Evolutionary conservation across 2,888 invertebrate species (phyloP), one percentile per base, ranked within the genome.

Genomic region (Autographa pulchrina): DNA sequence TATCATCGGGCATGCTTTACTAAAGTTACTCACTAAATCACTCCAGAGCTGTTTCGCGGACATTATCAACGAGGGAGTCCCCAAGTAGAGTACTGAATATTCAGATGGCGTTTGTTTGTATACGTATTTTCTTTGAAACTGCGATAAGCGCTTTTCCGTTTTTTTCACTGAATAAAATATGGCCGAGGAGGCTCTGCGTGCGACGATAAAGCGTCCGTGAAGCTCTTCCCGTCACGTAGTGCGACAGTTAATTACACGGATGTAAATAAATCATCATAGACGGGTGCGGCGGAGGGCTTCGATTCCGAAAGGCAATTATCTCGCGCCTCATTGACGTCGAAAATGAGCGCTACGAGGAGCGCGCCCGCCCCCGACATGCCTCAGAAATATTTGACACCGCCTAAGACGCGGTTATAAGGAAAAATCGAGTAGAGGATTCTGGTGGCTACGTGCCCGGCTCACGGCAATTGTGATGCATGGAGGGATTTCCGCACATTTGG

Each of bases 221-320:
- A 91, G 92, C 92, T 92, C 92, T 92, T 94, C 92, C 94, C 94
- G 94, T 95, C 95, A 95, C 95, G 94, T 94, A 94, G 92, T 94
- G 93, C 92, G 95, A 96, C 95, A 95, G 94, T 95, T 95, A 95
- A 95, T 96, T 95, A 95, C 94, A 92, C 93, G 93, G 92, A 93
- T 95, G 93, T 95, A 95, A 95, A 95, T 96, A 95, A 95, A 96
- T 96, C 95, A 95, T 95, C 94, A 94, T 92, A 93, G 94, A 92
- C 92, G 91, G 92, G 91, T 91, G 92, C 89, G 92, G 92, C 88
- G 90, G 91, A 92, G 91, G 91, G 93, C 90, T 94, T 94, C 94
- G 93, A 93, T 94, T 93, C 91, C 90, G 91, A 94, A 92, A 94
- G 92, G 92, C 94, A 95, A 94, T 95, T 95, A 95, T 94, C 92